Conservation (phyloP, 2,888 invertebrate species). For the Meiosimyza decipiens region DNA sequence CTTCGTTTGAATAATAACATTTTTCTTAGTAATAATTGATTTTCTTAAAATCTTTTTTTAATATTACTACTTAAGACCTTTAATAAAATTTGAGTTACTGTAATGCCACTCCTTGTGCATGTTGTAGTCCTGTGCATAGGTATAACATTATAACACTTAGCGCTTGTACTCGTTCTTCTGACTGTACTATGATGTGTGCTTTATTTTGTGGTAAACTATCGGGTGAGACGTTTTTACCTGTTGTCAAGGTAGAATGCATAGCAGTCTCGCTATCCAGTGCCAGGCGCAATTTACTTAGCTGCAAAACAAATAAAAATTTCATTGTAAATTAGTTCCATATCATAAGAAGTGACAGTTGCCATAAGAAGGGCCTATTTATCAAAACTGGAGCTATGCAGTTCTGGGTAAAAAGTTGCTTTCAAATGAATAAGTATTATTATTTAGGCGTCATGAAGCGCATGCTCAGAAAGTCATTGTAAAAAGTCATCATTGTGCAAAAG, state of each 20-base stretch:
- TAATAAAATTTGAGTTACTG: conserved; percentile 48
- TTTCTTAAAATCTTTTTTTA: conserved; percentile 2
- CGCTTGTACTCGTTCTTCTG: conserved; percentile 89
- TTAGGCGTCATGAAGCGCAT: too few species aligned
- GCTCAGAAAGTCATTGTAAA: too few species aligned
- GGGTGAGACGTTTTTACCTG: conserved; percentile 37
- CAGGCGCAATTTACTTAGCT: conserved; percentile 81
- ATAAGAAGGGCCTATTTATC: not conserved
- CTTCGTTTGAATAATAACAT: conserved; percentile 13
- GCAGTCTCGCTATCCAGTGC: conserved; percentile 80
- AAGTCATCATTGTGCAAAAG: too few species aligned
- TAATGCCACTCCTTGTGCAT: conserved; percentile 63
- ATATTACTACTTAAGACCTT: conserved; percentile 8
- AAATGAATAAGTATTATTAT: too few species aligned
- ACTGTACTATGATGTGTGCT: conserved; percentile 68
- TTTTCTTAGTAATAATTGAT: conserved; percentile 8
- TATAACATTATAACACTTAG: conserved; percentile 93
- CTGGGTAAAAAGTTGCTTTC: too few species aligned
- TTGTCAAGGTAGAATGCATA: conserved; percentile 68
- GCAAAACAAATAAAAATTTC: conserved; percentile 41
- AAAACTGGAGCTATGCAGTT: too few species aligned
- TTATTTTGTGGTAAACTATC: conserved; percentile 42
- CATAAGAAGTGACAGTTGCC: too few species aligned
- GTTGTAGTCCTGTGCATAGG: conserved; percentile 92
- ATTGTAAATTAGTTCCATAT: too few species aligned